Conservation (phyloP, 2,797 vertebrate species). For the Cygnus olor region DNA sequence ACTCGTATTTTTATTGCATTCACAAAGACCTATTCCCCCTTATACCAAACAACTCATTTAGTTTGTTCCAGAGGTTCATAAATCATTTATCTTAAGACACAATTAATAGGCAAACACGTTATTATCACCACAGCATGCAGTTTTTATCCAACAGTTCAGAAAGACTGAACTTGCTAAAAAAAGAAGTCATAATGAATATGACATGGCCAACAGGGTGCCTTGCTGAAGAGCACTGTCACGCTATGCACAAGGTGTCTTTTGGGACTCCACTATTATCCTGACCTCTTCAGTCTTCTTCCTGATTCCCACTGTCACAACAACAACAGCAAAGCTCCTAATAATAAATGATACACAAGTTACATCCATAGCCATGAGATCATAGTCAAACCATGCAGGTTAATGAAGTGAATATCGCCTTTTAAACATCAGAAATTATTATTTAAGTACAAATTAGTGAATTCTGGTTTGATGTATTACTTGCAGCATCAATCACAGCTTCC, state of each 20-base stretch:
- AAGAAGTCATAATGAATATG: neutral
- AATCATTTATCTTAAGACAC: neutral
- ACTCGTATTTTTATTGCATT: neutral
- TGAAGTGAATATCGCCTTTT: neutral
- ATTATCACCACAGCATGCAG: neutral
- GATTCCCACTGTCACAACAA: neutral
- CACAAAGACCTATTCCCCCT: neutral
- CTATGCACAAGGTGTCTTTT: neutral
- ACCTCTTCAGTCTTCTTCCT: neutral
- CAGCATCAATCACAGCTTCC: neutral
- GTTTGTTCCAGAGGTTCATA: neutral
- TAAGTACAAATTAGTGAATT: slow-evolving; percentile 14
- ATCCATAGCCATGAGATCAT: neutral
- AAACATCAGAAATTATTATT: slow-evolving; percentile 21
- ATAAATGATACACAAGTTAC: neutral
- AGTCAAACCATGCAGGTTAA: slow-evolving; percentile 8
- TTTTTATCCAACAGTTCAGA: neutral
- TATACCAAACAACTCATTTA: neutral
- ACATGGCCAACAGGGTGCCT: neutral
- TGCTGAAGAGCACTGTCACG: neutral
- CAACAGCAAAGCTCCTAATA: neutral
- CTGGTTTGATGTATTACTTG: slow-evolving; percentile 16
- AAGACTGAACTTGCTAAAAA: neutral
- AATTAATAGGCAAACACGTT: neutral
- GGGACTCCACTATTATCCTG: neutral